These are phyloP conservation scores for Cranoglanis bouderius DNA, from an alignment of 2,113 vertebrate species.

Conservation along the genomic window DNA sequence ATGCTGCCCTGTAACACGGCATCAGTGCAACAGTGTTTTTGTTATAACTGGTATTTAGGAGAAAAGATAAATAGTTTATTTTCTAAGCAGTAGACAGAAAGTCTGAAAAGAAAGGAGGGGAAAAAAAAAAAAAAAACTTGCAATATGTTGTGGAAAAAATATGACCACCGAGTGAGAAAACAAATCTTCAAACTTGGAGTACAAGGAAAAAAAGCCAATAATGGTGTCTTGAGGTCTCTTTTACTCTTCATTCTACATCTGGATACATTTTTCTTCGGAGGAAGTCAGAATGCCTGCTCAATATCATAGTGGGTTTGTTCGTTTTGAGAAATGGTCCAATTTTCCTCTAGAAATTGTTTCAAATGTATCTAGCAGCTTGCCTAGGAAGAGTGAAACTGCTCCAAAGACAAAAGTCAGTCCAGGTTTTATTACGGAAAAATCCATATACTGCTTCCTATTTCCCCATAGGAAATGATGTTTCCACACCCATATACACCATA, in stretches of 20 bases:
- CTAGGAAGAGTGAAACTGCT: slow-evolving; percentile 15
- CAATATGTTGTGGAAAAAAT: neutral
- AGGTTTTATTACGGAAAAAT: slow-evolving; percentile 30
- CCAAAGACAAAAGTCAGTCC: slow-evolving; percentile 25
- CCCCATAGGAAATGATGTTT: neutral
- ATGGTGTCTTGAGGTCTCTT: slow-evolving; percentile 16
- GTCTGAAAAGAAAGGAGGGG: neutral
- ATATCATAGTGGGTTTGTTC: slow-evolving; percentile 33
- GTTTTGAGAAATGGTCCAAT: slow-evolving; percentile 38
- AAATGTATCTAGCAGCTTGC: slow-evolving; percentile 36
- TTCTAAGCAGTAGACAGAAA: neutral
- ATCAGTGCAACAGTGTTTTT: neutral
- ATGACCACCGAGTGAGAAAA: neutral
- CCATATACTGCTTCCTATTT: slow-evolving; percentile 27
- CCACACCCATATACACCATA: neutral
- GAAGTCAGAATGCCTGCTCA: slow-evolving; percentile 22
- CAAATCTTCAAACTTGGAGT: slow-evolving; percentile 12
- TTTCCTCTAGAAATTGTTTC: slow-evolving; percentile 35
- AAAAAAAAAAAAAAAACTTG: neutral
- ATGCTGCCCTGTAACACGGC: neutral
- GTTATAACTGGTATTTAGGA: neutral
- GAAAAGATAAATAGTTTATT: neutral
- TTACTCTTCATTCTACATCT: slow-evolving; percentile 26
- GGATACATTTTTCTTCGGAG: slow-evolving; percentile 31
- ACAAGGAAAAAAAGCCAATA: neutral